Evolutionary conservation across 1,140 invertebrate genomes (phyloP), one percentile per base, ranked within the genome.

Genomic region (Trichonephila clavipes): DNA sequence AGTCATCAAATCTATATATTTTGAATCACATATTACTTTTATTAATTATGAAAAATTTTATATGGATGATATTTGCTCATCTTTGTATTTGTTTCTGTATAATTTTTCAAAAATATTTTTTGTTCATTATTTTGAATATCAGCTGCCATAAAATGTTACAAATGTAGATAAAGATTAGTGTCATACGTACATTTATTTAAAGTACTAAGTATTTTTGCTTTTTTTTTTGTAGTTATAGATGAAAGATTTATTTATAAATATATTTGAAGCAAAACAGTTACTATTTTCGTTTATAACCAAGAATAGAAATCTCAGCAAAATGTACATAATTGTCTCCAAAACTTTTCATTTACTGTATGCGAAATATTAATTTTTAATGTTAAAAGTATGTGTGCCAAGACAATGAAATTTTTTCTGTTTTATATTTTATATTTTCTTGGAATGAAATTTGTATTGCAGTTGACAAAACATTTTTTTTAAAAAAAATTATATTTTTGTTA

Each of bases 1-100:
- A 77, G 72, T 77, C 72, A 77, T 77, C 16, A 77, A 77, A 77
- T 77, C 14, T 28, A 51, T 77, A 77, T 69, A 77, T 77, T 18
- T 77, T 77, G 24, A 77, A 21, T 64, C 21, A 4, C 28, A 40
- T 77, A 40, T 77, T 34, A 28, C 28, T 18, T 18, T 77, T 77
- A 77, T 77, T 77, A 77, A 40, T 77, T 10, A 34, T 77, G 28
- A 40, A 77, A 77, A 10, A 66, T 77, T 34, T 77, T 77, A 72
- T 34, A 2, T 34, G 18, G 72, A 77, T 34, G 66, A 69, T 69
- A 24, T n/a, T 69, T 77, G 72, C 72, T 77, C 72, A 77, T 77
- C 28, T 28, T 19, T 40, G 72, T 77, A 77, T 24, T 77, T 28
- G 34, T 77, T 77, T 77, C 34, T 77, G 18, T 77, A 16, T 77